These are phyloP conservation scores for Baccha elongata DNA, from an alignment of 2,888 invertebrate genomes.

Conservation along the genomic window DNA sequence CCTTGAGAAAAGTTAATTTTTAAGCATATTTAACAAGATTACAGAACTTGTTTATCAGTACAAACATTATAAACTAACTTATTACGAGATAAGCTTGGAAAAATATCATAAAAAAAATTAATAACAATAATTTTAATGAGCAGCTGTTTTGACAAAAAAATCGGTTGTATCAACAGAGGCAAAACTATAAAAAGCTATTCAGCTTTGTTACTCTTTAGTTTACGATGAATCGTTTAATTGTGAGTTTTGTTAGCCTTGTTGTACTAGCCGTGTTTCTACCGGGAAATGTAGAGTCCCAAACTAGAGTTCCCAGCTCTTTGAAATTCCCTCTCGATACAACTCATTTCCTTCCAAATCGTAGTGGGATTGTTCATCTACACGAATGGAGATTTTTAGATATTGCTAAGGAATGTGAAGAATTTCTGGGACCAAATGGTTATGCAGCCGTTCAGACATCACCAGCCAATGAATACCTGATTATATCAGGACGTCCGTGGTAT, in stretches of 20 bases:
- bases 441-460: conserved; percentile 83
- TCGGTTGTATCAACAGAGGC: not conserved
- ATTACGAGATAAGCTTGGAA: no score
- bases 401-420: conserved; percentile 87
- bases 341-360: conserved; percentile 75
- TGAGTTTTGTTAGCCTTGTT: conserved; percentile 53
- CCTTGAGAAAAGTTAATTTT: no score
- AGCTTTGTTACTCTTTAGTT: not conserved
- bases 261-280: conserved; percentile 25
- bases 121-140: no score
- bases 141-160: no score
- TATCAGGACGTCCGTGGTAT: conserved; percentile 88
- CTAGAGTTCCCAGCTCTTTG: not conserved
- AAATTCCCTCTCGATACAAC: conserved; percentile 58
- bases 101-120: no score
- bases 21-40: no score
- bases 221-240: conserved; percentile 57
- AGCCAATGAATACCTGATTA: conserved; percentile 46
- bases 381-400: conserved; percentile 90
- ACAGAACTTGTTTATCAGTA: no score
- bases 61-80: no score
- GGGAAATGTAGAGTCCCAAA: not conserved
- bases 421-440: conserved; percentile 86
- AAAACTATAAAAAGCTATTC: conserved; percentile 43
- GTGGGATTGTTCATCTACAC: conserved; percentile 86